Evolutionary conservation across 2,888 invertebrate species (phyloP).

Genomic region (Lithophane socia): DNA sequence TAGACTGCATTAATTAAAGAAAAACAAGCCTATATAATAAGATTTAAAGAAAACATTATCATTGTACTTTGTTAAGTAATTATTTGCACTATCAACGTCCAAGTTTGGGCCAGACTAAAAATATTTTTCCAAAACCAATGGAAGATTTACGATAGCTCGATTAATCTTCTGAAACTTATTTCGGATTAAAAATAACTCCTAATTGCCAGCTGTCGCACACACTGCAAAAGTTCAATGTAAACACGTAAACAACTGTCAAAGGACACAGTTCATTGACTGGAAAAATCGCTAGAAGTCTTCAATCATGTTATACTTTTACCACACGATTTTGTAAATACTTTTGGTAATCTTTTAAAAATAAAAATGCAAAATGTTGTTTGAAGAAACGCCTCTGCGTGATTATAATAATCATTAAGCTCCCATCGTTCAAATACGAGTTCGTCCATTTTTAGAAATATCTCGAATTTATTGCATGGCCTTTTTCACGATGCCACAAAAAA

Average conservation of each 20-base stretch:
- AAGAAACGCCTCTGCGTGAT: conserved; percentile 23
- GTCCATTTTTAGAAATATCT: conserved; percentile 69
- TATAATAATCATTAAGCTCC: conserved; percentile 46
- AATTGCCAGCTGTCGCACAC: conserved; percentile 15
- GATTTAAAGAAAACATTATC: conserved; percentile 3
- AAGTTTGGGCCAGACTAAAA: conserved; percentile 13
- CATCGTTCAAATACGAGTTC: conserved; percentile 36
- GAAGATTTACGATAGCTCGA: conserved; percentile 15
- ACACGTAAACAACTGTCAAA: conserved; percentile 24
- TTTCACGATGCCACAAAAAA: conserved; percentile 82
- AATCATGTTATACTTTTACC: neutral
- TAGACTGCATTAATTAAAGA: conserved; percentile 46
- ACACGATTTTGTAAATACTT: conserved; percentile 14
- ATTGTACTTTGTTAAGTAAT: neutral
- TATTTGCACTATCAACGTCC: neutral
- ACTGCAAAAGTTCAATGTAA: conserved; percentile 8
- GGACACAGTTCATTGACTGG: conserved; percentile 32
- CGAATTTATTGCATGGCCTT: conserved; percentile 80
- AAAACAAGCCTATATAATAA: conserved; percentile 18
- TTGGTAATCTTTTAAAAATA: neutral
- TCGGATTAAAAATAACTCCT: conserved; percentile 18
- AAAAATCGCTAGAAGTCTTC: conserved; percentile 10
- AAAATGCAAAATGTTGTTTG: conserved; percentile 24
- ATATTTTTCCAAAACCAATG: conserved; percentile 23
- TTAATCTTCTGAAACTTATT: conserved; percentile 29